Conservation (phyloP, 2,113 vertebrate species). For the Carassius auratus region DNA sequence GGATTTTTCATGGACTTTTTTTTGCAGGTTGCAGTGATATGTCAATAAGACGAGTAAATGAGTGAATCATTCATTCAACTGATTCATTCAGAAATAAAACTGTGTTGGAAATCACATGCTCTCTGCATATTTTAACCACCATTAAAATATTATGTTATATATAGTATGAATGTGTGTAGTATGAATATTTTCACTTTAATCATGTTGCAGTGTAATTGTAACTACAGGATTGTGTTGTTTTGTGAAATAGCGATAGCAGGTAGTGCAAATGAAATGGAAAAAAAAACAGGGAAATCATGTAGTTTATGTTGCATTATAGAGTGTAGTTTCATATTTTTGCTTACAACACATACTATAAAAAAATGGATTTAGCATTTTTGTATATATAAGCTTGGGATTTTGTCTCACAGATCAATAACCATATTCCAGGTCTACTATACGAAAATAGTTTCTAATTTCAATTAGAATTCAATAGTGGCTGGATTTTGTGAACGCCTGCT, state of each 20-base stretch:
- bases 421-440: too few relatives aligned
- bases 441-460: not conserved
- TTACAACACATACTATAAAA: too few relatives aligned
- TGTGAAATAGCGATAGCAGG: not conserved
- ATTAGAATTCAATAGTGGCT: not conserved
- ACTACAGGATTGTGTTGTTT: not conserved
- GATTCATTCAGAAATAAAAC: not conserved
- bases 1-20: too few relatives aligned
- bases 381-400: not conserved
- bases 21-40: too few relatives aligned
- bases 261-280: not conserved
- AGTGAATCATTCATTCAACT: not conserved
- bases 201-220: not conserved
- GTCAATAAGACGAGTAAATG: not conserved
- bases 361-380: not conserved
- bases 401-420: not conserved
- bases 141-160: too few relatives aligned
- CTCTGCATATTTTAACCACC: too few relatives aligned
- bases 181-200: not conserved
- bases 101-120: not conserved
- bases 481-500: constrained; percentile 1
- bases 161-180: too few relatives aligned
- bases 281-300: not conserved
- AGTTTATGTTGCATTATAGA: not conserved
- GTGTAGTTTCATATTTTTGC: not conserved